Conservation (phyloP, 2,797 vertebrate species). For the Danionella dracula region DNA sequence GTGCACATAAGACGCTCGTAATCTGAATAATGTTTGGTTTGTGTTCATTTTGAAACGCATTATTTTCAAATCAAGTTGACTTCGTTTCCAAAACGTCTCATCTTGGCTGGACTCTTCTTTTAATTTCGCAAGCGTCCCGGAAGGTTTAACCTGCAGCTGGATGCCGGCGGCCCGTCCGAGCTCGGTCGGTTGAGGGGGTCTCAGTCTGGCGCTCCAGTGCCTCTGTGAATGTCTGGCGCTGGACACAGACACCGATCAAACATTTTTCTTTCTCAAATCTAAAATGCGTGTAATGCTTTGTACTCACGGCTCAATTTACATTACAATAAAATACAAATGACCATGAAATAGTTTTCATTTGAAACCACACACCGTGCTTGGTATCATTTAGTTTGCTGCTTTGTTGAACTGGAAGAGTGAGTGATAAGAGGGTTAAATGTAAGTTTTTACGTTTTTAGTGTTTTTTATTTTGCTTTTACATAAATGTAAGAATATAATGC, state of each 20-base stretch:
- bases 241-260: constrained; percentile 50
- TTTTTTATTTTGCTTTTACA: too few species aligned
- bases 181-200: constrained; percentile 45
- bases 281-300: neutral
- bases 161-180: constrained; percentile 34
- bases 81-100: too few species aligned
- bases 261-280: constrained; percentile 8
- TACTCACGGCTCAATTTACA: neutral
- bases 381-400: neutral
- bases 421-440: too few species aligned
- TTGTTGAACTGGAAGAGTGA: neutral
- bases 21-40: too few species aligned
- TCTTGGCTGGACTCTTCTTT: too few species aligned
- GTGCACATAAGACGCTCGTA: too few species aligned
- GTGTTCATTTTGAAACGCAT: too few species aligned
- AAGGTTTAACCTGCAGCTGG: too few species aligned
- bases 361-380: neutral
- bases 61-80: too few species aligned
- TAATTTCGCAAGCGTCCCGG: too few species aligned
- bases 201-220: constrained; percentile 53
- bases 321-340: neutral
- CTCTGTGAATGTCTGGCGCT: constrained; percentile 51
- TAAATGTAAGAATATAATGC: too few species aligned
- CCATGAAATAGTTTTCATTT: neutral
- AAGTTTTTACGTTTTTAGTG: too few species aligned